Evolutionary conservation across 2,797 vertebrate species (phyloP).

Genomic region (Enteromius afrohamiltoni): DNA sequence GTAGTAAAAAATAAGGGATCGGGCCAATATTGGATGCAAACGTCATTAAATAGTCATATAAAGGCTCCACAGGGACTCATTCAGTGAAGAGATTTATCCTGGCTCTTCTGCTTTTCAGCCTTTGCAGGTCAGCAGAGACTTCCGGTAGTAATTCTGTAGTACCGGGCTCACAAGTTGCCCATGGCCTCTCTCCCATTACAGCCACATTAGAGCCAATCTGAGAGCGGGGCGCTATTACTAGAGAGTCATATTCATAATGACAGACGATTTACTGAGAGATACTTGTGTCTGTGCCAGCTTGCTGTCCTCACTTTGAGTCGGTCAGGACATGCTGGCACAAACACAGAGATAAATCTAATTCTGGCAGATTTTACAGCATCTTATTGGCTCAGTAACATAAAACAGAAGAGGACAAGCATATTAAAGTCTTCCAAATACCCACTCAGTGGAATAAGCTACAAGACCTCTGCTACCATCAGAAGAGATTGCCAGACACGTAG

Average conservation of each 20-base stretch:
- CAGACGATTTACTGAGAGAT: conserved; percentile 61
- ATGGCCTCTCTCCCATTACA: conserved; percentile 64
- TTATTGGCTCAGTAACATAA: conserved; percentile 9
- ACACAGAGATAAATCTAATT: conserved; percentile 36
- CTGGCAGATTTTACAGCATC: conserved; percentile 33
- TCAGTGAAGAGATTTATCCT: conserved; percentile 1
- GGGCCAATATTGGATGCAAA: not conserved
- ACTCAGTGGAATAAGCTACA: not conserved
- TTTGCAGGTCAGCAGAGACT: conserved; percentile 12
- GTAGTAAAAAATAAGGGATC: not conserved
- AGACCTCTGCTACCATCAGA: not conserved
- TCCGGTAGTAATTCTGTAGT: conserved; percentile 17
- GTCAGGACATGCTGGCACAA: not conserved
- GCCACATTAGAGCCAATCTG: conserved; percentile 65
- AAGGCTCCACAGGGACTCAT: conserved; percentile 10
- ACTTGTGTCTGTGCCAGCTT: conserved; percentile 62
- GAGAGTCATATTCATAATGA: conserved; percentile 57
- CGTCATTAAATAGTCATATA: conserved; percentile 1
- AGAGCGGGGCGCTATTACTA: conserved; percentile 6
- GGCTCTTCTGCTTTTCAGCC: conserved; percentile 7
- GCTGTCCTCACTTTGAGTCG: conserved; percentile 22
- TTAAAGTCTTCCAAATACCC: not conserved
- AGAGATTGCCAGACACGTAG: not conserved
- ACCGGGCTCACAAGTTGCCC: conserved; percentile 31
- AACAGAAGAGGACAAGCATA: conserved; percentile 4